Percentiles rank a stretch among this genome's conserved stretches.
Conservation (phyloP, 1,140 invertebrate genomes). For the Zophobas morio region DNA sequence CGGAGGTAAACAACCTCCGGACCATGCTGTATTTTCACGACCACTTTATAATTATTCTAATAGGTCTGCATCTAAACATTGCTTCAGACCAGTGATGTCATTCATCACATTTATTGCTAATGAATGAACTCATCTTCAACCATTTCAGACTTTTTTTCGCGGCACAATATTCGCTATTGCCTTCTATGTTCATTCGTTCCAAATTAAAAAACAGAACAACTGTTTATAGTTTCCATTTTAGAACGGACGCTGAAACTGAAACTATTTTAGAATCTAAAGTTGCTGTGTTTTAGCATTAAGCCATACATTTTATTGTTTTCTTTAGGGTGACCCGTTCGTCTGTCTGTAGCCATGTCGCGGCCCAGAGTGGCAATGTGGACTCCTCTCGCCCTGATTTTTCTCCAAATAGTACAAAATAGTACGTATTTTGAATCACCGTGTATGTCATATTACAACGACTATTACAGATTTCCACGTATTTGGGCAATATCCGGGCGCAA, state of each 20-base stretch:
- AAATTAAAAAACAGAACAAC: conserved; percentile 1
- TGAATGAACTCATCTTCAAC: conserved; percentile 38
- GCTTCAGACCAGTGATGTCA: conserved; percentile 27
- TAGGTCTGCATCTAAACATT: conserved; percentile 26
- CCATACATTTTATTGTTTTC: not conserved
- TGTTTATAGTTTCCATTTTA: conserved; percentile 8
- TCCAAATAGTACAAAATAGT: conserved; percentile 41
- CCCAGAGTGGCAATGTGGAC: conserved; percentile 28
- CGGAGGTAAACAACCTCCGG: conserved; percentile 54
- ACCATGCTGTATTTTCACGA: not conserved
- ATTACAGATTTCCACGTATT: conserved; percentile 32
- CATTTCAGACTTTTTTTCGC: conserved; percentile 21
- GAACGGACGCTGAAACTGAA: not conserved
- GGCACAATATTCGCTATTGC: conserved; percentile 17
- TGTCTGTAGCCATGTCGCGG: conserved; percentile 30
- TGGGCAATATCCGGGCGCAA: conserved; percentile 4
- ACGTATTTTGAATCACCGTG: not conserved
- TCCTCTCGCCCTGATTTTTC: conserved; percentile 17
- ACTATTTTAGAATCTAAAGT: too few species aligned
- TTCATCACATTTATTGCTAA: conserved; percentile 41
- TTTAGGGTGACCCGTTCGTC: conserved; percentile 19
- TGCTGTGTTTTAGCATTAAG: too few species aligned
- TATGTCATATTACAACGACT: not conserved
- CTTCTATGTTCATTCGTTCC: too few species aligned
- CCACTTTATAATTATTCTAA: conserved; percentile 9